Base-by-base conservation (phyloP, 2,113 vertebrate genomes). In the Rhagologus leucostigma region DNA sequence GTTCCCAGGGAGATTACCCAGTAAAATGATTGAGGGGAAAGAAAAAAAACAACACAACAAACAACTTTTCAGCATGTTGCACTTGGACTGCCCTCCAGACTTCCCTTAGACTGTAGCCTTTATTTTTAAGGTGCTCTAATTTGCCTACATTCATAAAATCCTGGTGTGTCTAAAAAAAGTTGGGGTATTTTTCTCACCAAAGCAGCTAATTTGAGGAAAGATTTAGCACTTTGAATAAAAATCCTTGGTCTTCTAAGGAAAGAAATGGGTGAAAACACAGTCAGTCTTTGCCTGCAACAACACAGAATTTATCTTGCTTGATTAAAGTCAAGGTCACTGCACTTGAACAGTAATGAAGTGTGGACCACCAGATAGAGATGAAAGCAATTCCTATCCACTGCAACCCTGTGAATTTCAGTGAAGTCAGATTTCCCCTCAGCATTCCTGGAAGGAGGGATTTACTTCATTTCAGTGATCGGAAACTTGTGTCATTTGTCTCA, bases 1-100 rank as follows among this genome's bases (percentile, higher is more conserved):
- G 96, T 98, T 98, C 97, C 97, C 98, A 97, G 97, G 97, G 97
- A 98, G 97, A 98, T 98, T 97, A 97, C 93, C 94, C 84, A 85
- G 86, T 92, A 83, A 96, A 97, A 97, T 87, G 67, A 84, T 52
- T 70, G 67, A 93, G 70, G 42, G 8, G 19, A 8, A 24, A 42
- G 47, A 33, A 46, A 69, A 62, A 29, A 33, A 50, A 0, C 49
- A 93, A 29, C 73, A 89, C 82, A 95, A 71, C 85, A 37, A 79
- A 90, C 84, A 95, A 74, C 88, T 95, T 96, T 96, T 92, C 87
- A 94, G 75, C 37, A 30, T 63, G 63, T 84, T 96, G 47, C 59
- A 57, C 76, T 96, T 95, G 75, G 52, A 68, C 82, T 92, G 84
- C 76, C 46, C 47, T 84, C 64, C 67, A 64, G 39, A 65, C 73